Base-by-base conservation (phyloP, 2,888 invertebrate species). In the Heteromurus nitidus region DNA sequence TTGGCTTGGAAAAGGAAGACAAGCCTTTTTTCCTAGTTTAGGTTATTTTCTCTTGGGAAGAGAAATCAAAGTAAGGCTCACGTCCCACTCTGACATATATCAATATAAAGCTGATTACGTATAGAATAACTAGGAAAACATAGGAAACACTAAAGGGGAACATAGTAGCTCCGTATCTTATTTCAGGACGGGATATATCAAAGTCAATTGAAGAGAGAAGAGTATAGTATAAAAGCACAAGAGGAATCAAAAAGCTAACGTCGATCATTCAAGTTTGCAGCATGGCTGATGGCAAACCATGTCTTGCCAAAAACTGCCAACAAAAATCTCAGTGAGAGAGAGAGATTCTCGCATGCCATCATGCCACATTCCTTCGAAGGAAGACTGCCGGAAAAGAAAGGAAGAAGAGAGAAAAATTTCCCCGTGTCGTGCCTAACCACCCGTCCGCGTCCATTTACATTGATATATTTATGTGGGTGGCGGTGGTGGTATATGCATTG, bases 61-160 rank as follows among this genome's bases (percentile, higher is more conserved):
- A 31, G 20, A 18, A 62, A 62, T 62, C 62, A 62, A 30, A 62
- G 62, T 31, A 30, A 62, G 31, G 36, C 62, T 30, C 62, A 62
- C 62, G 62, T 62, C 62, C 30, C 62, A n/a, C 47, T 7, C 26
- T 55, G 55, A 55, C 55, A 55, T 26, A 36, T 9, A 24, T 55
- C 24, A 24, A 53, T 53, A 26, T 20, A 31, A 62, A 62, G 16
- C n/a, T 50, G 50, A 50, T 50, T 50, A n/a, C n/a, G 18, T 50
- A 36, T 13, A 36, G 36, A 36, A n/a, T n/a, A n/a, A n/a, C n/a
- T n/a, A n/a, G n/a, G n/a, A n/a, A n/a, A n/a, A n/a, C n/a, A n/a
- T n/a, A n/a, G n/a, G n/a, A n/a, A n/a, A n/a, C n/a, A n/a, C n/a
- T n/a, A n/a, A n/a, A n/a, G n/a, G n/a, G n/a, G n/a, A n/a, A n/a